phyloP scores from a whole-genome alignment of 2,113 vertebrate species.

The Alexandromys fortis region DNA sequence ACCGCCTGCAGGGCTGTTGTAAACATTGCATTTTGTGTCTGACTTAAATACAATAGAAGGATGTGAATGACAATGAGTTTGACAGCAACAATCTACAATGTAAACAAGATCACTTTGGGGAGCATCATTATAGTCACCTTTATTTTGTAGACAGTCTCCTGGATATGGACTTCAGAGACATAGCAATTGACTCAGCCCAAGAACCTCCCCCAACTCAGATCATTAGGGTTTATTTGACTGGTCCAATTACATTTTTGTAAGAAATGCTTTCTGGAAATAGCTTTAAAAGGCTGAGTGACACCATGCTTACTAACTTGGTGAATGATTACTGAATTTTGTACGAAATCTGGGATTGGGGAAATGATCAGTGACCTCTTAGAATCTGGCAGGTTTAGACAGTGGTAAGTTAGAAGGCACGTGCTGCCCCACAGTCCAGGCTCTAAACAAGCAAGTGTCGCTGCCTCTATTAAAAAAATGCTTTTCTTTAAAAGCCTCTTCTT shows the following conservation, averaged over 20 bases:
- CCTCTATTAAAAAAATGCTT: not conserved
- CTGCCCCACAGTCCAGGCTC: not conserved
- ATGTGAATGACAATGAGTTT: not conserved
- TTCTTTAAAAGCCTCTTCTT: constrained; percentile 29
- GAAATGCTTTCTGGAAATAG: constrained; percentile 71
- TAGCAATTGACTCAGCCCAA: not conserved
- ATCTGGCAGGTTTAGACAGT: constrained; percentile 20
- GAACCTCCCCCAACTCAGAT: not conserved
- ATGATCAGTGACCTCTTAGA: not conserved
- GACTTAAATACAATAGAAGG: not conserved
- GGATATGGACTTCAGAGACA: not conserved
- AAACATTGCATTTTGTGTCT: not conserved
- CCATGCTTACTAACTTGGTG: not conserved
- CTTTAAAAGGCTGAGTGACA: constrained; percentile 35
- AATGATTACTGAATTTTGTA: constrained; percentile 42
- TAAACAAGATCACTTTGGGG: not conserved
- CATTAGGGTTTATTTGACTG: constrained; percentile 66
- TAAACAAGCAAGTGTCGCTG: not conserved
- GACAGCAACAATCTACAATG: not conserved
- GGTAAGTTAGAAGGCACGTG: not conserved
- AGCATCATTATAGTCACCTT: not conserved
- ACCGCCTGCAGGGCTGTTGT: not conserved
- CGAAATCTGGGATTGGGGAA: not conserved
- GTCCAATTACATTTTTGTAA: constrained; percentile 72
- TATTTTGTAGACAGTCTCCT: not conserved